Conservation (phyloP, 2,113 vertebrate genomes). For the Lipotes vexillifer region DNA sequence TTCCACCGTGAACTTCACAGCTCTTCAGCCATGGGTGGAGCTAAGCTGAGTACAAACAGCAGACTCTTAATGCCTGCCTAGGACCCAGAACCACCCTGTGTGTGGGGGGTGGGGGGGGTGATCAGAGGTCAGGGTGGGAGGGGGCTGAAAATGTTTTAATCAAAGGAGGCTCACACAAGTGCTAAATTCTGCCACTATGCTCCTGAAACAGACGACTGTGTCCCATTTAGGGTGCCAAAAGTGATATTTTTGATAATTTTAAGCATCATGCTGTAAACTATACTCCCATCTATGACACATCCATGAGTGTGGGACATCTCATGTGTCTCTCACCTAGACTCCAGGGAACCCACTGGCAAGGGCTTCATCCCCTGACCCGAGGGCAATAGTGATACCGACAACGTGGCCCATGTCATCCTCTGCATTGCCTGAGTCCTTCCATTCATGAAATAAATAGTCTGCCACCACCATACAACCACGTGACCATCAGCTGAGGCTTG, state of each 20-base stretch:
- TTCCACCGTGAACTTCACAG: not conserved
- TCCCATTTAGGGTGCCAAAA: not conserved
- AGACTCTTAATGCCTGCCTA: not conserved
- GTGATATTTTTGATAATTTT: not conserved
- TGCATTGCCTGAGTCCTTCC: not conserved
- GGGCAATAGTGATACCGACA: not conserved
- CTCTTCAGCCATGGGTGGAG: not conserved
- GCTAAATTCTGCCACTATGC: not conserved
- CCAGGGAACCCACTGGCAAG: not conserved
- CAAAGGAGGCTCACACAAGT: not conserved
- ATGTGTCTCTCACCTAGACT: not conserved
- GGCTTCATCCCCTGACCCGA: not conserved
- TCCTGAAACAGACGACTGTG: not conserved
- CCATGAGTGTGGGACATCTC: not conserved
- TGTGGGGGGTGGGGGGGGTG: not conserved
- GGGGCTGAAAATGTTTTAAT: not conserved
- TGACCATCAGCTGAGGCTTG: not conserved
- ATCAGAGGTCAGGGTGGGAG: not conserved
- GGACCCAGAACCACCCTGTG: not conserved
- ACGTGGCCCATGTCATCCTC: not conserved
- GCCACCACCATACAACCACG: rapidly evolving
- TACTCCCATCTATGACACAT: not conserved
- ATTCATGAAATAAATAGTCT: not conserved
- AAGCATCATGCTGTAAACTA: not conserved
- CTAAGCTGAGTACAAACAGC: not conserved